Percentiles rank a stretch among this genome's conserved stretches.
phyloP scores from a whole-genome alignment of 2,888 invertebrate species.

The Disparrhopalites patrizii region DNA sequence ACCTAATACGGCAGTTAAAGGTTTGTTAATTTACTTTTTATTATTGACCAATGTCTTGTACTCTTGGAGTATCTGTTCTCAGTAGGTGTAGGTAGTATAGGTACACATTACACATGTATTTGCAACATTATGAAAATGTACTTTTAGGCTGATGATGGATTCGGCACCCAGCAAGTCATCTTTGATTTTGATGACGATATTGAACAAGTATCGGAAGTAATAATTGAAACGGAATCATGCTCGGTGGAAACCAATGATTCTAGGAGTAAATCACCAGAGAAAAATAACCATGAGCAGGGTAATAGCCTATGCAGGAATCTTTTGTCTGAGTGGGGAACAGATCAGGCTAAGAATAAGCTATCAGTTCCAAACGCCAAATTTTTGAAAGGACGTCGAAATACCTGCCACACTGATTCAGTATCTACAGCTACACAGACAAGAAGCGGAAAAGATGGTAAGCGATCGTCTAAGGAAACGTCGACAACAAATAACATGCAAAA shows the following conservation, averaged over 20 bases:
- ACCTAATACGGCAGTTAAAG: slow-evolving; percentile 20
- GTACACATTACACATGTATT: neutral
- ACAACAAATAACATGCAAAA: too few relatives aligned
- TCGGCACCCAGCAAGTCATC: slow-evolving; percentile 14
- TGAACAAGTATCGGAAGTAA: neutral
- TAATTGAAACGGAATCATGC: neutral
- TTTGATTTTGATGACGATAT: slow-evolving; percentile 44
- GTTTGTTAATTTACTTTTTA: neutral
- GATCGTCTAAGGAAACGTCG: too few relatives aligned
- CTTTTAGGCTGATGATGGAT: slow-evolving; percentile 18
- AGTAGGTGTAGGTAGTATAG: too few relatives aligned
- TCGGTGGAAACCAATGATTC: neutral
- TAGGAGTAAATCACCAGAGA: neutral
- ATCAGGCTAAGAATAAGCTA: too few relatives aligned
- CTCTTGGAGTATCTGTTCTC: too few relatives aligned
- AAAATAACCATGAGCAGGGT: neutral
- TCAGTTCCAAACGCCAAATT: too few relatives aligned
- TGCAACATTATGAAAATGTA: neutral
- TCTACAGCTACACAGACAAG: too few relatives aligned
- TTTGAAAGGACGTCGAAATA: too few relatives aligned
- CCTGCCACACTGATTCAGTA: too few relatives aligned
- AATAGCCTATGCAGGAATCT: slow-evolving; percentile 7
- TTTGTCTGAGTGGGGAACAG: slow-evolving; percentile 51
- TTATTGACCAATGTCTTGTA: too few relatives aligned
- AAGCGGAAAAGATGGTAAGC: too few relatives aligned